Evolutionary conservation across 2,113 vertebrate genomes (phyloP).

Genomic region (Casuarius casuarius): DNA sequence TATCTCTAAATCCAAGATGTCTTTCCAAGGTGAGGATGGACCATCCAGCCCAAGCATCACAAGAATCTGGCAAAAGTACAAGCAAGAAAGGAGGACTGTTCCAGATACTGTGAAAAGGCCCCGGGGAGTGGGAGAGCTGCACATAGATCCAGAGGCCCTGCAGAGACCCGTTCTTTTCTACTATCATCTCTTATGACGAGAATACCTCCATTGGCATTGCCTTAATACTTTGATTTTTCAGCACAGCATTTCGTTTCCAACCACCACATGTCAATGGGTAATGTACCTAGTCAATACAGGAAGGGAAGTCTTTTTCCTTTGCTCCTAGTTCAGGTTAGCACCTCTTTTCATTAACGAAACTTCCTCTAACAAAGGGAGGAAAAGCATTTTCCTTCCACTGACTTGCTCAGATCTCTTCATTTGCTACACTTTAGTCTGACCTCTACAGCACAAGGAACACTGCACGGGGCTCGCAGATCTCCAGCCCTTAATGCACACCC

Average conservation of each 20-base stretch:
- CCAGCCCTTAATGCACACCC: not conserved
- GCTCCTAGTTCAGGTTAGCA: not conserved
- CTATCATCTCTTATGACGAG: not conserved
- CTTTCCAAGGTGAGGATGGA: not conserved
- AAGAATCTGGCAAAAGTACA: not conserved
- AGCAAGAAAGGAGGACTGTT: not conserved
- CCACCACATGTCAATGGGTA: fast-evolving
- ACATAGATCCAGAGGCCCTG: not conserved
- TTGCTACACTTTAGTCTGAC: not conserved
- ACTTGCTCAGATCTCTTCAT: not conserved
- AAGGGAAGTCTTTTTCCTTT: not conserved
- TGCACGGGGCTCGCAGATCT: fast-evolving
- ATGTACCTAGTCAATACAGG: not conserved
- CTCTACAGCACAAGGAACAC: not conserved
- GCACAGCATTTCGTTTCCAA: not conserved
- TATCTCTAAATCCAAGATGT: not conserved
- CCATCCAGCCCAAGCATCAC: not conserved
- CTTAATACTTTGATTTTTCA: not conserved
- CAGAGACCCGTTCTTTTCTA: not conserved
- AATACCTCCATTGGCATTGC: not conserved
- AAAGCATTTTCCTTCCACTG: not conserved
- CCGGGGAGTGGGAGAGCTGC: not conserved
- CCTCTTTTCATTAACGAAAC: not conserved
- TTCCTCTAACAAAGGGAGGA: not conserved
- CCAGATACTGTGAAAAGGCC: not conserved